A percentile compares a stretch with the other conserved stretches of the same genome.
phyloP scores from a whole-genome alignment of 1,140 invertebrate genomes.

The Cherax destructor region DNA sequence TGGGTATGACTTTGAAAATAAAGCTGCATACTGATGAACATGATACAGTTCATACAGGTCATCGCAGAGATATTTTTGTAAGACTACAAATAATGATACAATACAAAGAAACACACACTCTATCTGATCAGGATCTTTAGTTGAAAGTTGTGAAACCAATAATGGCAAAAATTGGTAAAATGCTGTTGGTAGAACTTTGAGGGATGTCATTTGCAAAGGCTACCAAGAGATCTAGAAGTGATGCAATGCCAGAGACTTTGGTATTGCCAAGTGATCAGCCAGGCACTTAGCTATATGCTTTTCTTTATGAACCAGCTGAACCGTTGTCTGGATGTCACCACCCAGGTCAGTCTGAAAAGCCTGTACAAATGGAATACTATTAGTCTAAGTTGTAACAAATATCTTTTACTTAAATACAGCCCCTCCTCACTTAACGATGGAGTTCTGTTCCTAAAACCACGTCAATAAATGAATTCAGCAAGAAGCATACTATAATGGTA shows the following conservation, averaged over 20 bases:
- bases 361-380: slow-evolving; percentile 7
- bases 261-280: slow-evolving; percentile 13
- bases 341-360: slow-evolving; percentile 39
- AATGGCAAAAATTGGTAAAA: slow-evolving; percentile 33
- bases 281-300: slow-evolving; percentile 28
- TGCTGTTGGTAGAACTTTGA: slow-evolving; percentile 42
- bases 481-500: no score
- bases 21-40: slow-evolving; percentile 24
- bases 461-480: no score
- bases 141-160: slow-evolving; percentile 17
- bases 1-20: slow-evolving; percentile 7
- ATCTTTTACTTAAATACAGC: no score
- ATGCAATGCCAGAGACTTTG: slow-evolving; percentile 28
- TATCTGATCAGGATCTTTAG: slow-evolving; percentile 46
- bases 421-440: no score
- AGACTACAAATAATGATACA: slow-evolving; percentile 48
- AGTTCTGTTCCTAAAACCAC: no score
- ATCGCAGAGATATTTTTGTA: slow-evolving; percentile 33
- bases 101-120: slow-evolving; percentile 50
- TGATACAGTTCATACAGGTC: slow-evolving; percentile 41
- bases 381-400: no score
- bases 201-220: slow-evolving; percentile 62
- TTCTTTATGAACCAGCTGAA: slow-evolving; percentile 46
- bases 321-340: slow-evolving; percentile 20
- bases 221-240: slow-evolving; percentile 42